These are phyloP conservation scores for Capricornis sumatraensis DNA, from an alignment of 2,113 vertebrate species.

Conservation along the genomic window DNA sequence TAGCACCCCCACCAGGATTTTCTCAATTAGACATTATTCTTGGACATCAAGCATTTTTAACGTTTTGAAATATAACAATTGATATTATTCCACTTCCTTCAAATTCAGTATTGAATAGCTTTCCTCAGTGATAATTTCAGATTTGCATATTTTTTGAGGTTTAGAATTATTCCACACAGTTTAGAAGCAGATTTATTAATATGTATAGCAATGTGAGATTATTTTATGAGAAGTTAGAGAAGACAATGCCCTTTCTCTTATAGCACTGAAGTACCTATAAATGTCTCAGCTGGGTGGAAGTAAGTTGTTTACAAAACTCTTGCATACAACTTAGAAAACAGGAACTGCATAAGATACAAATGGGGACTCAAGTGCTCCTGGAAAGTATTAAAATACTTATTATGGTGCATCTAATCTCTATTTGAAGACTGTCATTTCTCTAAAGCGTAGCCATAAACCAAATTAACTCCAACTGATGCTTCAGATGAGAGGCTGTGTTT, in stretches of 20 bases:
- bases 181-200: not conserved
- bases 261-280: not conserved
- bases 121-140: not conserved
- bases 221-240: not conserved
- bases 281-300: not conserved
- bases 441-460: not conserved
- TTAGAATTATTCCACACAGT: not conserved
- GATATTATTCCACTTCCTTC: not conserved
- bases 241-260: not conserved
- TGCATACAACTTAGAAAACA: constrained; percentile 1
- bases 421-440: constrained; percentile 46
- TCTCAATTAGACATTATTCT: not conserved
- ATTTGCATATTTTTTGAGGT: not conserved
- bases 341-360: not conserved
- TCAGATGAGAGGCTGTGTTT: not conserved
- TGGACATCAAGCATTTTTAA: not conserved
- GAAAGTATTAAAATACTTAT: constrained; percentile 55
- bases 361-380: not conserved
- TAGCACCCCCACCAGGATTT: accelerated
- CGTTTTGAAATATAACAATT: not conserved
- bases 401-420: constrained; percentile 39
- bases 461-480: constrained; percentile 22
- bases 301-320: constrained; percentile 34
- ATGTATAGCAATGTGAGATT: not conserved
- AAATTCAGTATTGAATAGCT: not conserved